These are phyloP conservation scores for Tenebrosternarchus preto DNA, from an alignment of 2,113 vertebrate species.

Conservation along the genomic window DNA sequence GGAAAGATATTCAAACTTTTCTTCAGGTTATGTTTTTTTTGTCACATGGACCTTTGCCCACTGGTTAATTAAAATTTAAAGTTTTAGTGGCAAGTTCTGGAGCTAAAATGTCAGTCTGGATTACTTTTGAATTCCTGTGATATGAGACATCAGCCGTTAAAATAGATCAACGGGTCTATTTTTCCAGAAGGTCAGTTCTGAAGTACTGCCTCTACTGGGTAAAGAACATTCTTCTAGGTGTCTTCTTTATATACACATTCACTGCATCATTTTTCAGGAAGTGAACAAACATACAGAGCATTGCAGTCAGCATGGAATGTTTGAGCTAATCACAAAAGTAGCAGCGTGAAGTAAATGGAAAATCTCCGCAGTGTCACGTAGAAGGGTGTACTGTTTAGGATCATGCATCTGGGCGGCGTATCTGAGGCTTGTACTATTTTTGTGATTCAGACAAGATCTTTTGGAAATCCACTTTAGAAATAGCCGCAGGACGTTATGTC, in stretches of 20 bases:
- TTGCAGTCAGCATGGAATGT: background rate
- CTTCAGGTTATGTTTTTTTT: background rate
- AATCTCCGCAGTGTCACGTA: background rate
- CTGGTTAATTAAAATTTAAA: background rate
- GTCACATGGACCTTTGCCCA: background rate
- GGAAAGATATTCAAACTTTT: background rate
- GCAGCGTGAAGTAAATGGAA: background rate
- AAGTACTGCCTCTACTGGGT: too few relatives aligned
- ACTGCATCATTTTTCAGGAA: background rate
- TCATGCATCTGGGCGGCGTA: background rate
- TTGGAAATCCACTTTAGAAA: background rate
- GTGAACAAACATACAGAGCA: background rate
- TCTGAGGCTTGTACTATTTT: background rate
- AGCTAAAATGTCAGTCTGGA: background rate
- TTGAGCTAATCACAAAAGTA: background rate
- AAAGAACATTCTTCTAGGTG: too few relatives aligned
- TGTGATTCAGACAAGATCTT: background rate
- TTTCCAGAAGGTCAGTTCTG: background rate
- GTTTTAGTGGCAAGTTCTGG: background rate
- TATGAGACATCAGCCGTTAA: background rate
- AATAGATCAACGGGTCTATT: background rate
- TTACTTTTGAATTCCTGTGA: background rate
- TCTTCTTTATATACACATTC: background rate
- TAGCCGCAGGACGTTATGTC: too few relatives aligned
- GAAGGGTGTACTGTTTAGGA: background rate